phyloP scores from a whole-genome alignment of 2,113 vertebrate species.

The Nanorana parkeri region DNA sequence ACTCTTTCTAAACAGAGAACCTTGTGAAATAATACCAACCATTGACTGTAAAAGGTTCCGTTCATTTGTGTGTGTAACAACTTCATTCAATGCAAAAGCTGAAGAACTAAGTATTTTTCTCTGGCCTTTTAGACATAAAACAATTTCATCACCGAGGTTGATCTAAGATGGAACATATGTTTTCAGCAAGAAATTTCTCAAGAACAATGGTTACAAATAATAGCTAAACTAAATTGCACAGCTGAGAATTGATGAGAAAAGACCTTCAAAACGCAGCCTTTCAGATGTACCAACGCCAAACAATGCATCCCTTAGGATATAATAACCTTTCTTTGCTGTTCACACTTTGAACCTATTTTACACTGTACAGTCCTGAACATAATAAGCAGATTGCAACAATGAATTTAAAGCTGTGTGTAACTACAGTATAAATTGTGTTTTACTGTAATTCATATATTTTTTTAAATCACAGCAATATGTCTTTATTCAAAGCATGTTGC shows the following conservation, averaged over 20 bases:
- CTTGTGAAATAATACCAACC: not conserved
- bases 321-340: slow-evolving; percentile 54
- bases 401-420: not conserved
- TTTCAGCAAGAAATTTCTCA: slow-evolving; percentile 52
- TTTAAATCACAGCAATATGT: too few relatives aligned
- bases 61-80: slow-evolving; percentile 48
- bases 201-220: slow-evolving; percentile 57
- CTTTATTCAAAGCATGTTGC: too few relatives aligned
- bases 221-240: slow-evolving; percentile 54
- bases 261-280: slow-evolving; percentile 47
- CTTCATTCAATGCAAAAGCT: slow-evolving; percentile 33
- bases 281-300: slow-evolving; percentile 53
- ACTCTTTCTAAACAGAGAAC: not conserved
- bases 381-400: slow-evolving; percentile 36
- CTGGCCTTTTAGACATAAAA: slow-evolving; percentile 41
- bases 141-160: slow-evolving; percentile 47
- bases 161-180: slow-evolving; percentile 55
- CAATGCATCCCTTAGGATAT: slow-evolving; percentile 56
- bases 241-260: slow-evolving; percentile 55
- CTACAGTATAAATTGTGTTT: not conserved
- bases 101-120: slow-evolving; percentile 42
- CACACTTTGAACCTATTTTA: slow-evolving; percentile 44
- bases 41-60: slow-evolving; percentile 1
- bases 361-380: slow-evolving; percentile 38
- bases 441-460: not conserved